Evolutionary conservation across 2,113 vertebrate species (phyloP).

Genomic region (Eubucco bourcierii): DNA sequence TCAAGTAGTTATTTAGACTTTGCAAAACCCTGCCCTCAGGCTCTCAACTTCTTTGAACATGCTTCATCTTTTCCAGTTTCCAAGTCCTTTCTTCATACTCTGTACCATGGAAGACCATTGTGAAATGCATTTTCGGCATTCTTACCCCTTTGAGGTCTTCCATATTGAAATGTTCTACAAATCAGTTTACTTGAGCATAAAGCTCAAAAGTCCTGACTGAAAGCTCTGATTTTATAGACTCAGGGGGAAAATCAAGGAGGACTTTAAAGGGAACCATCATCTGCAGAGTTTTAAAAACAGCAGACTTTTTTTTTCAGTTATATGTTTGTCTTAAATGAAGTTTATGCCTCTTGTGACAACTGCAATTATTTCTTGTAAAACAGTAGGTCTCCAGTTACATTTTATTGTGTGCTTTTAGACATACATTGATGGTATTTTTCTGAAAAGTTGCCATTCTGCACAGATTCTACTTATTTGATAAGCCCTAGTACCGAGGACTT

Average conservation of each 20-base stretch:
- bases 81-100: constrained; percentile 39
- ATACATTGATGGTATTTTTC: not conserved
- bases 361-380: not conserved
- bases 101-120: constrained; percentile 43
- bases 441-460: not conserved
- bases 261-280: not conserved
- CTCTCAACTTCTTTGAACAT: constrained; percentile 54
- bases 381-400: not conserved
- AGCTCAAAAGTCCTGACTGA: constrained; percentile 30
- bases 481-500: not conserved
- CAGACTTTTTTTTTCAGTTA: not conserved
- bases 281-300: not conserved
- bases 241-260: not conserved
- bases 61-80: constrained; percentile 56
- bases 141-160: constrained; percentile 35
- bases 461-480: not conserved
- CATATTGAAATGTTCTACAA: constrained; percentile 50
- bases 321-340: not conserved
- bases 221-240: constrained; percentile 38
- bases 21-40: constrained; percentile 48
- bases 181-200: not conserved
- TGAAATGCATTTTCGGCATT: constrained; percentile 65
- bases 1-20: constrained; percentile 53
- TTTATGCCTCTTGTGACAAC: not conserved
- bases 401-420: not conserved